These are phyloP conservation scores for Hexactinellida sp. DNA, from an alignment of 37 sponge, comb jelly and placozoan species.

Conservation along the genomic window DNA sequence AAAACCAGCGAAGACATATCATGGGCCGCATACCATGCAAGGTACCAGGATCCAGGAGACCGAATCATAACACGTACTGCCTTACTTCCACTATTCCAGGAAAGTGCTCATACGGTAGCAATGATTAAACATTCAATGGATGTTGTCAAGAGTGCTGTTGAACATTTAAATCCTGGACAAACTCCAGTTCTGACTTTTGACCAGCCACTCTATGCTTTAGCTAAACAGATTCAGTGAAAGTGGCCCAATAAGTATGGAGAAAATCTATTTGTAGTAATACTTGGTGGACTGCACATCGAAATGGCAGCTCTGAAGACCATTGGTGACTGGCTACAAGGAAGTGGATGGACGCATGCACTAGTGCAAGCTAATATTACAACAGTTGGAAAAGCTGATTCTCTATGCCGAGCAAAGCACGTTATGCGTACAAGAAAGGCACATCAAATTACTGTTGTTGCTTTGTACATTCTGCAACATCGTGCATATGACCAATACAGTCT, in stretches of 20 bases:
- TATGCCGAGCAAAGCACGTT: slow-evolving; percentile 1
- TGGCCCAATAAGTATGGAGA: slow-evolving; percentile 33
- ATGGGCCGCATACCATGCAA: slow-evolving; percentile 33
- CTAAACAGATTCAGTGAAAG: too few species aligned
- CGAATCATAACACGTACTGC: not conserved
- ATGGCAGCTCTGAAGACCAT: too few species aligned
- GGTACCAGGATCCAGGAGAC: not conserved
- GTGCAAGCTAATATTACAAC: slow-evolving; percentile 21
- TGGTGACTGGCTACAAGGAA: too few species aligned
- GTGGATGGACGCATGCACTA: too few species aligned
- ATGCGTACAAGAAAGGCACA: slow-evolving; percentile 19
- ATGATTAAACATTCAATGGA: slow-evolving; percentile 25
- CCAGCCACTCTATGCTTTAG: slow-evolving; percentile 32
- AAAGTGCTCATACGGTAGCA: slow-evolving; percentile 1
- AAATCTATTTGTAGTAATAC: slow-evolving; percentile 23
- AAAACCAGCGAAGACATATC: not conserved
- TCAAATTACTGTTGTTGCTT: slow-evolving; percentile 16
- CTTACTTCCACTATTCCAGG: not conserved
- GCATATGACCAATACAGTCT: slow-evolving; percentile 16
- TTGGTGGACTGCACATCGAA: slow-evolving; percentile 21
- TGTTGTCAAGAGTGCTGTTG: slow-evolving; percentile 31
- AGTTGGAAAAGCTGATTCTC: not conserved
- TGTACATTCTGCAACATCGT: slow-evolving; percentile 22
- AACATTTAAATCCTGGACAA: slow-evolving; percentile 25
- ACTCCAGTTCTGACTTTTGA: slow-evolving; percentile 27